Evolutionary conservation across 2,888 invertebrate species (phyloP), one percentile per base, ranked within the genome.

Genomic region (Ochlodes sylvanus): DNA sequence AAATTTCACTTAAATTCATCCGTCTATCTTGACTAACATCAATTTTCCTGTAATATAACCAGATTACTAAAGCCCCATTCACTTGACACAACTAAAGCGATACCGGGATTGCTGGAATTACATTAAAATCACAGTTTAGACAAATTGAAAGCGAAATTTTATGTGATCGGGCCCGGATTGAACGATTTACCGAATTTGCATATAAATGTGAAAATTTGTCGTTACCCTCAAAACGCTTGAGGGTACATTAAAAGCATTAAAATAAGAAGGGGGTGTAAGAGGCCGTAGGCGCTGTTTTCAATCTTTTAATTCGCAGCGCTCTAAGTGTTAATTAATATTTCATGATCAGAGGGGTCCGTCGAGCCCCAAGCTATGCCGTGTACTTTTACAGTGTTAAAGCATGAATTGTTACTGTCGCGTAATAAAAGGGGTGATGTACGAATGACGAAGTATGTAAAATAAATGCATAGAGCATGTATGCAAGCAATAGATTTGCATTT

Each of bases 161-260:
- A 69, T 68, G 71, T 71, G 72, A 75, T 76, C 73, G 73, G 69
- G 63, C 61, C 57, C 71, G 70, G 71, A 76, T 76, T 77, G 73
- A 72, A 70, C 70, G 63, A 72, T 76, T 76, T 73, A 74, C 70
- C 61, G 41, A 72, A 78, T 78, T 77, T 76, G 69, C 77, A 78
- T 78, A 72, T 74, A 77, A 77, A 78, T 78, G 74, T 75, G 65
- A 72, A 76, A 66, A 74, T 73, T 73, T 72, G 67, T 67, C 41
- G 58, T 66, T 38, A 66, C 66, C 66, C 66, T 44, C 47, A 58
- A 42, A 60, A 54, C 66, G 66, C 66, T 52, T 14, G 73, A 75
- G 72, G 71, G 75, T 66, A 68, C 72, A 75, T 72, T 55, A 75
- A 76, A 70, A 69, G 69, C 44, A 72, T 73, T 72, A 44, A 73